Evolutionary conservation across 2,113 vertebrate genomes (phyloP), one percentile per base, ranked within the genome.

Genomic region (Chlorodrepanis virens): DNA sequence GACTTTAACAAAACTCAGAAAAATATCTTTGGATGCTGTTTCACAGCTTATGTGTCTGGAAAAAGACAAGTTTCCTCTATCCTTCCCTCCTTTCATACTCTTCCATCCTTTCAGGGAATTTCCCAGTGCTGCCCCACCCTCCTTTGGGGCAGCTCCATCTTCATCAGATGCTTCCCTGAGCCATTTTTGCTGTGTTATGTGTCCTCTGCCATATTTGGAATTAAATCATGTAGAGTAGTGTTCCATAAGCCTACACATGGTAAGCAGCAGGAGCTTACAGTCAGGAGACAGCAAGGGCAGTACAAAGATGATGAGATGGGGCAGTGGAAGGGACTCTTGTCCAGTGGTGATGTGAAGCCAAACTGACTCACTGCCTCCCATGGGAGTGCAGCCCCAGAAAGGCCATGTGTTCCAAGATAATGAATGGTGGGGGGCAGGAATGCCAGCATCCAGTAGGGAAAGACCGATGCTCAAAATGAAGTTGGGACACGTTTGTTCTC

Each of bases 391-490:
- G 68, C n/a, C 59, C 17, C 28, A 53, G 54, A 27, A 15, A 45
- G 31, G 19, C n/a, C 5, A 5, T 14, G 11, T 69, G 1, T 60
- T 85, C 31, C n/a, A 64, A 44, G 53, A 29, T 19, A 80, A 24
- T 25, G 42, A 52, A 64, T 22, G 10, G n/a, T 37, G 20, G 37
- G 12, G 52, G 20, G 65, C 16, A 49, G 14, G 39, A 87, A 75
- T 76, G 14, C 21, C 52, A 57, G 39, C 7, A 44, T 19, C 37
- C 2, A 1, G 11, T 14, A 50, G 14, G 20, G 20, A 53, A 40
- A 92, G 18, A 47, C 11, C 0, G 0, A 33, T 57, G 31, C 10
- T 61, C 42, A 54, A 70, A 77, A 56, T 31, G 3, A 80, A 29
- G 24, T 21, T 39, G 24, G 5, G 27, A 40, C 20, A 31, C 5